Percentiles rank a stretch among this genome's conserved stretches.
These are phyloP conservation scores for Scartelaos histophorus DNA, from an alignment of 2,113 vertebrate species.

Conservation along the genomic window DNA sequence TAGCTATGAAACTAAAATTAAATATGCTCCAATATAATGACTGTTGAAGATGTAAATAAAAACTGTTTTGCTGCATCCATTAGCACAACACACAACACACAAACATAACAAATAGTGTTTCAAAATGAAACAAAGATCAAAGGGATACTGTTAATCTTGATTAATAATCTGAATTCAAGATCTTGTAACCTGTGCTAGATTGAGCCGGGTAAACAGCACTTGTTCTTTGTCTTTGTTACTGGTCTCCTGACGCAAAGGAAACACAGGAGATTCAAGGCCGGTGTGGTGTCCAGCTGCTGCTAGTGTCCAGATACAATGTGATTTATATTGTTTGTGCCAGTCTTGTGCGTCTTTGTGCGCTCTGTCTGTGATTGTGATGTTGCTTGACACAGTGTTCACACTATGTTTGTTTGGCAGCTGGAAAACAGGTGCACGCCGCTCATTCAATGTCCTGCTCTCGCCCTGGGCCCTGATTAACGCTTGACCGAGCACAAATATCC, in stretches of 20 bases:
- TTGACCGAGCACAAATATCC: slow-evolving; percentile 38
- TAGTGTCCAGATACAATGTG: slow-evolving; percentile 12
- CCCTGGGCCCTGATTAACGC: slow-evolving; percentile 56
- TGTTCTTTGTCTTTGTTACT: not conserved
- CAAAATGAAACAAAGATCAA: no score
- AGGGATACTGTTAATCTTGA: not conserved
- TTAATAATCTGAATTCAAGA: not conserved
- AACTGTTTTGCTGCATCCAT: not conserved
- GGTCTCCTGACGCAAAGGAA: not conserved
- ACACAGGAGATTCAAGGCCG: not conserved
- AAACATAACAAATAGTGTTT: no score
- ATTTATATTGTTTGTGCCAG: slow-evolving; percentile 20
- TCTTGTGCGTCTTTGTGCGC: slow-evolving; percentile 13
- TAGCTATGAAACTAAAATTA: not conserved
- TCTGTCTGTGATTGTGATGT: slow-evolving; percentile 43
- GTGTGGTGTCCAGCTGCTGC: not conserved
- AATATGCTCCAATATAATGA: not conserved
- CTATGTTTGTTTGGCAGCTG: slow-evolving; percentile 58
- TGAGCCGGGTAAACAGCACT: not conserved
- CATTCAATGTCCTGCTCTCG: slow-evolving; percentile 44
- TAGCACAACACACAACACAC: no score
- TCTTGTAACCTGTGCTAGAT: not conserved
- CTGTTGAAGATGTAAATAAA: not conserved
- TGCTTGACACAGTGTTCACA: slow-evolving; percentile 58
- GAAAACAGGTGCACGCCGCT: slow-evolving; percentile 65